These are phyloP conservation scores for Crossaster papposus DNA, from an alignment of 53 echinoderm and acorn worm species.

Conservation along the genomic window DNA sequence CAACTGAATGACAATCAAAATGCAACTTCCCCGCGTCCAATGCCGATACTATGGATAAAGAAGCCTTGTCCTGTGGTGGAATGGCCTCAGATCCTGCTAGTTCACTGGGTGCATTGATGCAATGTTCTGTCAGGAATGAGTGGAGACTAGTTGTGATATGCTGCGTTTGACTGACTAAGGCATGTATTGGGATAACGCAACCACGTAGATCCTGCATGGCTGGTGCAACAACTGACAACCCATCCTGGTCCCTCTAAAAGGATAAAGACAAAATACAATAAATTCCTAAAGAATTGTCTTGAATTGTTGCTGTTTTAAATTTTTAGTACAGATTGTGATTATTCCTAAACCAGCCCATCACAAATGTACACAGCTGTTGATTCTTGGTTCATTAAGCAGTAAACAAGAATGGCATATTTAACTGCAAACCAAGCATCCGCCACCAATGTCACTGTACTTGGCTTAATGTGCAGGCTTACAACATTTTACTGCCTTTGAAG, in stretches of 20 bases:
- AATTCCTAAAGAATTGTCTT: neutral
- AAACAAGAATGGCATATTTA: no score
- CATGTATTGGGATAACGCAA: slow-evolving; percentile 70
- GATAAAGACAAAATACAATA: neutral
- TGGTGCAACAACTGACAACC: slow-evolving; percentile 17
- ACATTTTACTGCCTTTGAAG: no score
- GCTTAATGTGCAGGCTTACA: no score
- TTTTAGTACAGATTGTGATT: no score
- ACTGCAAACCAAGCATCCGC: no score
- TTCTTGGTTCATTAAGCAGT: no score
- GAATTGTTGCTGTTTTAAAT: no score
- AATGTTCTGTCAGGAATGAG: slow-evolving; percentile 10
- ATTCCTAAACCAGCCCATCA: no score
- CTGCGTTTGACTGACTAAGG: slow-evolving; percentile 83
- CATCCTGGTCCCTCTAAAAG: slow-evolving; percentile 47
- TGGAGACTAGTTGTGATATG: slow-evolving; percentile 63
- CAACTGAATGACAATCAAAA: neutral
- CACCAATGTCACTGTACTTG: no score
- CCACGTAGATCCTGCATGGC: slow-evolving; percentile 57
- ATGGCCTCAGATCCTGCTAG: neutral
- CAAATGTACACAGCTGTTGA: no score
- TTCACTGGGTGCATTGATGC: neutral
- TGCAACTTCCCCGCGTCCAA: neutral
- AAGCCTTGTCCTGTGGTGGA: neutral
- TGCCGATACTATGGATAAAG: neutral